Evolutionary conservation across 2,113 vertebrate species (phyloP).

Genomic region (Hypocryptadius cinnamomeus): DNA sequence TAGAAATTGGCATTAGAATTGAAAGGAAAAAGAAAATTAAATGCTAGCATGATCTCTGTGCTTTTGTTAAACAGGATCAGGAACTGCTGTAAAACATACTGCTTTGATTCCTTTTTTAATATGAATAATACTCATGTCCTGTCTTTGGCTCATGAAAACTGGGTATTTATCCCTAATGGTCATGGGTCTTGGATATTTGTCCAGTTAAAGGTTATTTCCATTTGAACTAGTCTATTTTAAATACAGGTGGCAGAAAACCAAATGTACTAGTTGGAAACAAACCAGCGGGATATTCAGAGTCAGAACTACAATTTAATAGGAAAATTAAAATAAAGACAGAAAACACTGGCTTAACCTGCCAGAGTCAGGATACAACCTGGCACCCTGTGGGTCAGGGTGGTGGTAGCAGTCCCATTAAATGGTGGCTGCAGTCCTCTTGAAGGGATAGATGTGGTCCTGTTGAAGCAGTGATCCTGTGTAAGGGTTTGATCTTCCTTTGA

Average conservation of each 20-base stretch:
- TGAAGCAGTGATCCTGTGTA: background rate
- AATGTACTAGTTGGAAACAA: background rate
- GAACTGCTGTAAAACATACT: accelerated
- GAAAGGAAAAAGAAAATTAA: background rate
- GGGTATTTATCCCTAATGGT: background rate
- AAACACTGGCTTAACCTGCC: background rate
- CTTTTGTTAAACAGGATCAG: background rate
- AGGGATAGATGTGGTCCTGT: background rate
- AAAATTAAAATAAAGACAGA: background rate
- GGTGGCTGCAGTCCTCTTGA: background rate
- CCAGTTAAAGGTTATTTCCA: background rate
- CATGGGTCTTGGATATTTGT: background rate
- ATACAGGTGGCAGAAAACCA: background rate
- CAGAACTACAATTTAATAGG: background rate
- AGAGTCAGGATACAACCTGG: background rate
- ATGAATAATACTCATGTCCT: background rate
- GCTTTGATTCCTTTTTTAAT: background rate
- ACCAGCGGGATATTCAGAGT: accelerated
- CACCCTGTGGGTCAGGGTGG: background rate
- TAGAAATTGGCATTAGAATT: background rate
- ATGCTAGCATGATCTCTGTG: background rate
- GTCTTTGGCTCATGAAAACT: background rate
- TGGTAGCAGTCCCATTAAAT: background rate
- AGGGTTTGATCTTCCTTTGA: background rate
- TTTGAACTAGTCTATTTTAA: background rate